These are phyloP conservation scores for Drosophila sechellia DNA, from an alignment of 1,140 invertebrate species.

Conservation along the genomic window DNA sequence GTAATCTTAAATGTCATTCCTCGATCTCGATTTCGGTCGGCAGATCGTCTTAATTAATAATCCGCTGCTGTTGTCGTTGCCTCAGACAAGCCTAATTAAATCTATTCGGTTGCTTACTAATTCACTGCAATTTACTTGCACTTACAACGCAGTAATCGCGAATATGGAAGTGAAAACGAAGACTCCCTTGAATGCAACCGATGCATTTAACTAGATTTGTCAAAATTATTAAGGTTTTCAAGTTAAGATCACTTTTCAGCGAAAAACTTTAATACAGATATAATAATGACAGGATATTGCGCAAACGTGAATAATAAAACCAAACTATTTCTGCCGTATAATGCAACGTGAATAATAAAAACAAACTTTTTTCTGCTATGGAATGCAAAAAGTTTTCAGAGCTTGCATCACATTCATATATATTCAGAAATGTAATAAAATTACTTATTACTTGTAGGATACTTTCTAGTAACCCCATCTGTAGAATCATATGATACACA, in stretches of 20 bases:
- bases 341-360: no score
- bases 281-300: no score
- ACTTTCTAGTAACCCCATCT: no score
- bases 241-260: no score
- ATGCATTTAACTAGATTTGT: not conserved
- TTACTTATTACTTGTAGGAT: no score
- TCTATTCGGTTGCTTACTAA: slow-evolving; percentile 40
- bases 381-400: no score
- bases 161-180: slow-evolving; percentile 33
- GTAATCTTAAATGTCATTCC: slow-evolving; percentile 31
- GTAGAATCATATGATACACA: no score
- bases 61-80: slow-evolving; percentile 1
- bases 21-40: slow-evolving; percentile 2
- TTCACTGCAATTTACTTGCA: slow-evolving; percentile 42
- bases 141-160: slow-evolving; percentile 35
- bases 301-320: not conserved
- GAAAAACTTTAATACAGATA: no score
- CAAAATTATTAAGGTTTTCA: no score
- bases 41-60: slow-evolving; percentile 49
- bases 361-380: no score
- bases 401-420: no score
- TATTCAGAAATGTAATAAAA: no score
- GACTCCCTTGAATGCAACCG: not conserved
- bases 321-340: not conserved
- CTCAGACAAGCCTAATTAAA: slow-evolving; percentile 38